Conservation (phyloP, 2,888 invertebrate genomes). For the Agrilus mali region DNA sequence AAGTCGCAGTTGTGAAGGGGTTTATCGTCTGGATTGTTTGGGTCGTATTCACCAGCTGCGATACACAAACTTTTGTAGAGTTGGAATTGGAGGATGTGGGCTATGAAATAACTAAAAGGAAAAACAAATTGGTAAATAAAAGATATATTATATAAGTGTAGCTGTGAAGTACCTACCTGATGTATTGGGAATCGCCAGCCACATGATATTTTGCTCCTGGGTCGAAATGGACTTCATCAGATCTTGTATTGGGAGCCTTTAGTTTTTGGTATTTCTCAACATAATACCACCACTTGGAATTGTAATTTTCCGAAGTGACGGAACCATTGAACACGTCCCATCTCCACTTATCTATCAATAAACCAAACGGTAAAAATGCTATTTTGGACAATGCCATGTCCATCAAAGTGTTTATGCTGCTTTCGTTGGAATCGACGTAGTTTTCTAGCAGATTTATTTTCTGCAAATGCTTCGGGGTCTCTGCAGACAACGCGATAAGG, state of each 20-base stretch:
- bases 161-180: conserved; percentile 21
- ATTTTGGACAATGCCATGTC: conserved; percentile 35
- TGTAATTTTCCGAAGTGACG: conserved; percentile 30
- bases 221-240: conserved; percentile 28
- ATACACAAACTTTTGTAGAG: conserved; percentile 48
- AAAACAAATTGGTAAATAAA: no score
- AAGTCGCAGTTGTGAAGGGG: conserved; percentile 24
- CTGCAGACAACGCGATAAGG: conserved; percentile 46
- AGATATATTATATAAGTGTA: no score
- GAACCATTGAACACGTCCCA: conserved; percentile 42
- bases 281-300: conserved; percentile 33
- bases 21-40: conserved; percentile 26
- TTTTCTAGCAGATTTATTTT: conserved; percentile 33
- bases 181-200: conserved; percentile 31
- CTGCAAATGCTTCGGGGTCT: conserved; percentile 38
- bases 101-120: conserved; percentile 44
- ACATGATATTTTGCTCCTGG: conserved; percentile 37
- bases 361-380: conserved; percentile 42
- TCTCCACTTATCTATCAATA: conserved; percentile 43
- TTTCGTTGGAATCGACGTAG: conserved; percentile 28
- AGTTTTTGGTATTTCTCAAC: conserved; percentile 30
- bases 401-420: conserved; percentile 36
- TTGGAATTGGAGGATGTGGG: conserved; percentile 67
- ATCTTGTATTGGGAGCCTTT: conserved; percentile 29
- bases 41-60: conserved; percentile 50